Conservation (phyloP, 2,113 vertebrate genomes). For the Mystacornis crossleyi region DNA sequence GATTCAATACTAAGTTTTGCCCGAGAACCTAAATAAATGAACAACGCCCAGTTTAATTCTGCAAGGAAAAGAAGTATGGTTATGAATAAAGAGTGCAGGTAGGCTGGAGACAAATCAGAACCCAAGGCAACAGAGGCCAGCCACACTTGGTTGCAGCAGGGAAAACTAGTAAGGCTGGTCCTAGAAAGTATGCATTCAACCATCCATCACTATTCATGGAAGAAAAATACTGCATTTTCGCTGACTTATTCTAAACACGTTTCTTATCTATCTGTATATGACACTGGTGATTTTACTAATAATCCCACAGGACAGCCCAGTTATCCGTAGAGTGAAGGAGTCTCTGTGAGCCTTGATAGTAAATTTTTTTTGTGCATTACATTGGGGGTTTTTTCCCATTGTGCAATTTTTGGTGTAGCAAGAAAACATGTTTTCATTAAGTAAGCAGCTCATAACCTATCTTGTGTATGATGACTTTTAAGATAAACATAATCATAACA, state of each 20-base stretch:
- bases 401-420: not conserved
- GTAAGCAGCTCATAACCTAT: not conserved
- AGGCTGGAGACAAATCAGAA: not conserved
- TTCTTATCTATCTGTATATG: not conserved
- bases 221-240: not conserved
- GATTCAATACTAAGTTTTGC: not conserved
- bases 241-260: not conserved
- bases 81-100: not conserved
- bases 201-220: not conserved
- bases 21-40: not conserved
- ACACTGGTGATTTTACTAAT: not conserved
- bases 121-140: not conserved
- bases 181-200: not conserved
- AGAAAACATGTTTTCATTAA: not conserved
- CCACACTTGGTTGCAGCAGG: accelerated
- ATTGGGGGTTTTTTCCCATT: not conserved
- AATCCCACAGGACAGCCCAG: not conserved
- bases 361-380: not conserved
- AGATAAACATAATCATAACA: not conserved
- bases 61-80: not conserved
- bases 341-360: not conserved
- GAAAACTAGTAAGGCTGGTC: not conserved
- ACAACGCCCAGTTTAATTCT: not conserved
- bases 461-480: not conserved
- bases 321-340: not conserved